Evolutionary conservation across 2,888 invertebrate species (phyloP), one percentile per base, ranked within the genome.

Genomic region (Thumatha senex): DNA sequence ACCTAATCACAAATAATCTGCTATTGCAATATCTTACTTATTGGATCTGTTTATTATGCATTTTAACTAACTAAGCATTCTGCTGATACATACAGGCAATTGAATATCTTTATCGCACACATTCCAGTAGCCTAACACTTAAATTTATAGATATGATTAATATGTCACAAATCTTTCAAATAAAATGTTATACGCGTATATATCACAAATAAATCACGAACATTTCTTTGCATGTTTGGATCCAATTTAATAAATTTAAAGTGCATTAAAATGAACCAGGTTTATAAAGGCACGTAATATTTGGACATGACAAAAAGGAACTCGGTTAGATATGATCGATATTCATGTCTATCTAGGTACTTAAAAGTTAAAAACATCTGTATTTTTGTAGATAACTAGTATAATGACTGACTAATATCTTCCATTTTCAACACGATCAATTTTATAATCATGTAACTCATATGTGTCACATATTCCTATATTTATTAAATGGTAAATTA

Each of bases 261-360:
- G 24, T 42, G 40, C 40, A 31, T 50, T 54, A 29, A 38, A 55
- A 66, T 14, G 33, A 50, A 63, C 56, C 7, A 34, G 57, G 51
- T 51, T 38, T 57, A 53, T 60, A 57, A 59, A 82, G 81, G 82
- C 81, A 82, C 80, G 56, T 31, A 10, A 10, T 57, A 63, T 73
- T 73, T 72, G 69, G 74, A 61, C 58, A 63, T 60, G 65, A 59
- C 54, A 67, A 54, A 67, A 80, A 79, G 73, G 72, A 78, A 80
- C 73, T 76, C 70, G 63, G 63, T 74, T 60, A 58, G 76, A 75
- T 72, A 68, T 69, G 62, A 63, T 62, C 34, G 18, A 24, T n/a
- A 52, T 61, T 65, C 46, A 31, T 48, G 39, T 58, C 47, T 67
- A 59, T 52, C 33, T 63, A 55, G 10, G 34, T 39, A 44, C 39